phyloP scores from a whole-genome alignment of 2,888 invertebrate genomes.

The Congeria kusceri region DNA sequence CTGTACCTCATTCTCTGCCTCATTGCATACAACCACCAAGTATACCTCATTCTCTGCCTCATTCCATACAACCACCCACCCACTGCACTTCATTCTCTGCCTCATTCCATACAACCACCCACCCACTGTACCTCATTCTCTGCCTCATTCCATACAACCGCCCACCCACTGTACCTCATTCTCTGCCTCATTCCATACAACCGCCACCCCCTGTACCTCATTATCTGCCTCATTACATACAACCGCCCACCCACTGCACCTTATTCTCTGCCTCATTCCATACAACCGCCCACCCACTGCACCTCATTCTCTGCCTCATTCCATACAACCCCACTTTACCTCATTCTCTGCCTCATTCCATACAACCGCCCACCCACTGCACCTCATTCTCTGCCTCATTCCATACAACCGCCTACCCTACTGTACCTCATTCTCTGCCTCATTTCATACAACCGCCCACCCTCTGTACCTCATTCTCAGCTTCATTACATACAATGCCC shows the following conservation, averaged over 20 bases:
- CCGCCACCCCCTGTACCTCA: too few relatives aligned
- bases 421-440: not conserved
- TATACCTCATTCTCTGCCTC: slow-evolving; percentile 86
- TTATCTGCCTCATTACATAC: not conserved
- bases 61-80: slow-evolving; percentile 95
- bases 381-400: not conserved
- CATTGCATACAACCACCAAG: not conserved
- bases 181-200: too few relatives aligned
- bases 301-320: not conserved
- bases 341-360: slow-evolving; percentile 2
- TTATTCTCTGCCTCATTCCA: not conserved
- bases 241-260: not conserved
- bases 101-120: slow-evolving; percentile 93
- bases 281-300: too few relatives aligned
- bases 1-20: slow-evolving; percentile 87
- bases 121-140: slow-evolving; percentile 90
- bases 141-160: not conserved
- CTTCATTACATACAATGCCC: not conserved
- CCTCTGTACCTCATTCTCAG: not conserved
- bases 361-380: not conserved
- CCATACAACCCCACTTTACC: not conserved
- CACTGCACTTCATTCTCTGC: slow-evolving; percentile 93
- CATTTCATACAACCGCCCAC: too few relatives aligned
- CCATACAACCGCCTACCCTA: not conserved
- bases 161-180: too few relatives aligned